Percentiles rank a stretch among this genome's conserved stretches.
Evolutionary conservation across 2,888 invertebrate genomes (phyloP).

Genomic region (Malthinus seriepunctatus): DNA sequence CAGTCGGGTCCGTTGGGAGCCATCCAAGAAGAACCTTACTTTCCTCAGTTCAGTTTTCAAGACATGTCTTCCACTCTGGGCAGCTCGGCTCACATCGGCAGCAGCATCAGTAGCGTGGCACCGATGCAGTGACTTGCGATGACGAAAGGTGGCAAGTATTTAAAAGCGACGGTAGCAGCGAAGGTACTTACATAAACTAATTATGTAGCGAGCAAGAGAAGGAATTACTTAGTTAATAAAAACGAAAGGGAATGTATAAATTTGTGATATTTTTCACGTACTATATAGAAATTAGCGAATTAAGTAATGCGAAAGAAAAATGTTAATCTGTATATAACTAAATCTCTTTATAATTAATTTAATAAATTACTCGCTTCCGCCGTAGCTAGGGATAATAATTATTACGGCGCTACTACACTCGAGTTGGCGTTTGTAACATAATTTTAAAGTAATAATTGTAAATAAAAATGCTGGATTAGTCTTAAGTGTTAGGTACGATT

Average conservation of each 20-base stretch:
- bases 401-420: too few relatives aligned
- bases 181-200: slow-evolving; percentile 25
- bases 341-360: slow-evolving; percentile 14
- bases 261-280: slow-evolving; percentile 35
- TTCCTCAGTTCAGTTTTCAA: slow-evolving; percentile 85
- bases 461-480: too few relatives aligned
- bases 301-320: slow-evolving; percentile 21
- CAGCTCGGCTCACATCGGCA: slow-evolving; percentile 64
- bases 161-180: slow-evolving; percentile 9
- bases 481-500: too few relatives aligned
- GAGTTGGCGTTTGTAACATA: too few relatives aligned
- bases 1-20: slow-evolving; percentile 62
- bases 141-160: background rate
- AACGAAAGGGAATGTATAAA: slow-evolving; percentile 23
- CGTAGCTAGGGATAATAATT: background rate
- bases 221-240: slow-evolving; percentile 16
- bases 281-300: slow-evolving; percentile 26
- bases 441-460: too few relatives aligned
- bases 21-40: slow-evolving; percentile 72
- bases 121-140: slow-evolving; percentile 34
- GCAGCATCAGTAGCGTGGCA: slow-evolving; percentile 59
- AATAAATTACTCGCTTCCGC: slow-evolving; percentile 22
- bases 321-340: slow-evolving; percentile 21
- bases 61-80: slow-evolving; percentile 68
- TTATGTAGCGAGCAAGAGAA: slow-evolving; percentile 7